Conservation (phyloP, 2,113 vertebrate species). For the Cyphomyrus plagiostoma region DNA sequence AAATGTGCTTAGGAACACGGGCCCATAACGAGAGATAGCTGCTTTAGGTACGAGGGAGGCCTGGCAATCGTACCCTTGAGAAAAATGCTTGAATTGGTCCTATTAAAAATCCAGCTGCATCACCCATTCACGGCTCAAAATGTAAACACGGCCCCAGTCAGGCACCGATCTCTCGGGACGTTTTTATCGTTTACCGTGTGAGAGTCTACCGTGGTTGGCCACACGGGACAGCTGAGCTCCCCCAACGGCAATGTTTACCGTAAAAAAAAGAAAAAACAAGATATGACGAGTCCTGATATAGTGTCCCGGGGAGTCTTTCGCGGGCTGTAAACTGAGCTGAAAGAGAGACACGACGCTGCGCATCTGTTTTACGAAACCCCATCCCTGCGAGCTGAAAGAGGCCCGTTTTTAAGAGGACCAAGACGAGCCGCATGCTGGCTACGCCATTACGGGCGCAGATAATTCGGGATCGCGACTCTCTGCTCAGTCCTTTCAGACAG, state of each 20-base stretch:
- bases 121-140: not conserved
- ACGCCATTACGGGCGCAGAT: not conserved
- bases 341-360: constrained; percentile 25
- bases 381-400: not conserved
- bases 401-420: not conserved
- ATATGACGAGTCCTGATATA: constrained; percentile 35
- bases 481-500: not conserved
- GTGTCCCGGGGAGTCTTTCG: constrained; percentile 38
- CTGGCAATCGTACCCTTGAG: not conserved
- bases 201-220: not conserved
- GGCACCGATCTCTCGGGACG: not conserved
- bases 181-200: not conserved
- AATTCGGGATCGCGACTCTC: not conserved
- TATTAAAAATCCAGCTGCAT: not conserved
- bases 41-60: not conserved
- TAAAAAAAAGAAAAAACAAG: constrained; percentile 27
- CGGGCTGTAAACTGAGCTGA: constrained; percentile 36
- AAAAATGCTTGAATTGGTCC: not conserved
- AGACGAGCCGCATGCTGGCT: not conserved
- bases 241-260: constrained; percentile 26
- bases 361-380: constrained; percentile 27
- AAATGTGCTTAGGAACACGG: not conserved
- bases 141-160: not conserved
- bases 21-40: not conserved
- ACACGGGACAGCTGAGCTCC: constrained; percentile 30